Percentiles rank a stretch among this genome's conserved stretches.
These are phyloP conservation scores for Macrocentrus cingulum DNA, from an alignment of 1,140 invertebrate species.

Conservation along the genomic window DNA sequence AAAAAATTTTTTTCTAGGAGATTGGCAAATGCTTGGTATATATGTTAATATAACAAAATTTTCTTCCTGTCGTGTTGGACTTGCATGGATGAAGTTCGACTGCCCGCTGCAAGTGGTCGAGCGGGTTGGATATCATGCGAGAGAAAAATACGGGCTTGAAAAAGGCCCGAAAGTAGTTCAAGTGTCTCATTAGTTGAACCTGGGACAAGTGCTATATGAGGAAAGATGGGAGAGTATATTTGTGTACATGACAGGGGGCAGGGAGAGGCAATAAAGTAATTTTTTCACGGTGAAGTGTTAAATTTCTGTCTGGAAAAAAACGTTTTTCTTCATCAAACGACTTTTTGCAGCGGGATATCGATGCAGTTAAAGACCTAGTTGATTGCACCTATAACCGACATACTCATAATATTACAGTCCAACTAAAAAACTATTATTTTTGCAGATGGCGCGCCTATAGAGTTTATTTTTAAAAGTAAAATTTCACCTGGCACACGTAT, in stretches of 20 bases:
- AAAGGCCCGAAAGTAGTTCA: constrained; percentile 31
- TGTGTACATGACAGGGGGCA: constrained; percentile 1
- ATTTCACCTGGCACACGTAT: too few relatives aligned
- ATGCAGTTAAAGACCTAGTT: too few relatives aligned
- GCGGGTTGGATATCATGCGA: constrained; percentile 16
- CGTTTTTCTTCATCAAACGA: too few relatives aligned
- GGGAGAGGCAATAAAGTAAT: neutral
- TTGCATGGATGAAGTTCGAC: constrained; percentile 9
- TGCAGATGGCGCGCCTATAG: too few relatives aligned
- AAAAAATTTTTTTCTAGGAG: constrained; percentile 8
- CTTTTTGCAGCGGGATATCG: constrained; percentile 1
- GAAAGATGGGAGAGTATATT: constrained; percentile 7
- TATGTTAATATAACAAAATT: neutral
- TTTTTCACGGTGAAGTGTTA: too few relatives aligned
- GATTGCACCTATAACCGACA: too few relatives aligned
- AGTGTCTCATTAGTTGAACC: constrained; percentile 32
- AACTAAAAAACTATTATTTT: too few relatives aligned
- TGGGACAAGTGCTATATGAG: neutral
- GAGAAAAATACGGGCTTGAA: constrained; percentile 20
- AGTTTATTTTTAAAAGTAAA: too few relatives aligned
- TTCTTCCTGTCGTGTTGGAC: neutral
- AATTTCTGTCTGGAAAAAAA: too few relatives aligned
- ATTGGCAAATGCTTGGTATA: constrained; percentile 7
- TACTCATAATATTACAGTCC: too few relatives aligned
- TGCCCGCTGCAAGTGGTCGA: constrained; percentile 20